phyloP scores from a whole-genome alignment of 2,113 vertebrate species.

The Rhinogobius similis region DNA sequence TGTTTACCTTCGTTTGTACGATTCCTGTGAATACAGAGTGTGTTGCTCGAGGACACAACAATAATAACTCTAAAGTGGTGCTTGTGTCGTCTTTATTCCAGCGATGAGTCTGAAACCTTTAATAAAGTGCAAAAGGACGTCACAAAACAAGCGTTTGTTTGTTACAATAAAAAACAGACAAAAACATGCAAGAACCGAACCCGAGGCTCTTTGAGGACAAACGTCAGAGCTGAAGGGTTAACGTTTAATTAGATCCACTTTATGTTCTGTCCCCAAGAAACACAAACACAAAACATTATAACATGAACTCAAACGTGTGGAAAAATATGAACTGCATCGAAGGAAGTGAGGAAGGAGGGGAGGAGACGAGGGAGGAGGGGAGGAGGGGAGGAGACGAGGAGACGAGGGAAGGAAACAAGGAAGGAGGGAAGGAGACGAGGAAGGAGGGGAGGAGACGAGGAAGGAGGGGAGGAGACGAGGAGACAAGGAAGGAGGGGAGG shows the following conservation, averaged over 20 bases:
- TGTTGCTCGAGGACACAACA: too few relatives aligned
- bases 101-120: not conserved
- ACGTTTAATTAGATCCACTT: not conserved
- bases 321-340: not conserved
- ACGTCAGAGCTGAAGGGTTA: not conserved
- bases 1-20: too few relatives aligned
- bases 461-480: too few relatives aligned
- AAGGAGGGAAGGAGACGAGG: too few relatives aligned
- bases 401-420: too few relatives aligned
- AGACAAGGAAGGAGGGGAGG: too few relatives aligned
- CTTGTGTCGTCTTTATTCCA: conserved; percentile 2
- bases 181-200: not conserved
- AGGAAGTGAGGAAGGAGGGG: not conserved
- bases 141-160: not conserved
- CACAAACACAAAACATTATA: not conserved
- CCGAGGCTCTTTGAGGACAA: not conserved
- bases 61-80: too few relatives aligned
- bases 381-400: too few relatives aligned
- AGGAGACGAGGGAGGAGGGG: too few relatives aligned
- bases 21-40: too few relatives aligned
- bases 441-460: too few relatives aligned
- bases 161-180: not conserved
- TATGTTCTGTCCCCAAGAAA: not conserved
- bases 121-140: not conserved
- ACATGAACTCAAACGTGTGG: not conserved